A percentile compares a stretch with the other conserved stretches of the same genome.
phyloP scores from a whole-genome alignment of 2,797 vertebrate genomes.

The Coluber constrictor region DNA sequence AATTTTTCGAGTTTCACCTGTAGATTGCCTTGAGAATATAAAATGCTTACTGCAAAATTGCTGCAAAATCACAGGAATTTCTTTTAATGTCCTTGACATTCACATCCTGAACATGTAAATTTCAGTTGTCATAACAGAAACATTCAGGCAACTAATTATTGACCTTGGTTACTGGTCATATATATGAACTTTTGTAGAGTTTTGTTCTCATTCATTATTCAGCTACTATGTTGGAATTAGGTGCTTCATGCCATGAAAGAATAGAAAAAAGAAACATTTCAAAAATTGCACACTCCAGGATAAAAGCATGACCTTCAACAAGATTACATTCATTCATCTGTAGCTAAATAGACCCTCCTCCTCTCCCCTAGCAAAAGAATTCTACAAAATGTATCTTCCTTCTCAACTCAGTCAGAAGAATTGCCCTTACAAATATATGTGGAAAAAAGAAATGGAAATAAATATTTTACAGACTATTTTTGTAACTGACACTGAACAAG shows the following conservation, averaged over 20 bases:
- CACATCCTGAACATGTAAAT: constrained; percentile 9
- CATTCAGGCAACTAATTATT: constrained; percentile 16
- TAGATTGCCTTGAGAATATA: background rate
- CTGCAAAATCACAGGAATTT: constrained; percentile 7
- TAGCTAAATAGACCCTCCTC: constrained; percentile 31
- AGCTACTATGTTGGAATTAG: constrained; percentile 33
- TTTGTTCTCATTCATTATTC: constrained; percentile 35
- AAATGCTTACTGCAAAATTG: background rate
- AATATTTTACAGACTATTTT: background rate
- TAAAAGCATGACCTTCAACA: constrained; percentile 36
- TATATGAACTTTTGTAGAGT: constrained; percentile 25
- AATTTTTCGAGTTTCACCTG: too few species aligned
- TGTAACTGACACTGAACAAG: background rate
- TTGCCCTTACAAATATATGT: constrained; percentile 8
- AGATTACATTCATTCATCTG: constrained; percentile 21
- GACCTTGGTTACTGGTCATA: constrained; percentile 14
- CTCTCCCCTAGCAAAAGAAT: background rate
- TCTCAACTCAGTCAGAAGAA: background rate
- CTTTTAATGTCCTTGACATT: constrained; percentile 13
- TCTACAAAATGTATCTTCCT: background rate
- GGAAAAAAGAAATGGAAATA: background rate
- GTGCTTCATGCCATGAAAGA: background rate
- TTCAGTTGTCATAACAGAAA: constrained; percentile 11
- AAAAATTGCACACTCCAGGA: background rate
- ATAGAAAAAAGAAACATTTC: constrained; percentile 28